Evolutionary conservation across 1,140 invertebrate species (phyloP).

Genomic region (Steinernema khuongi): DNA sequence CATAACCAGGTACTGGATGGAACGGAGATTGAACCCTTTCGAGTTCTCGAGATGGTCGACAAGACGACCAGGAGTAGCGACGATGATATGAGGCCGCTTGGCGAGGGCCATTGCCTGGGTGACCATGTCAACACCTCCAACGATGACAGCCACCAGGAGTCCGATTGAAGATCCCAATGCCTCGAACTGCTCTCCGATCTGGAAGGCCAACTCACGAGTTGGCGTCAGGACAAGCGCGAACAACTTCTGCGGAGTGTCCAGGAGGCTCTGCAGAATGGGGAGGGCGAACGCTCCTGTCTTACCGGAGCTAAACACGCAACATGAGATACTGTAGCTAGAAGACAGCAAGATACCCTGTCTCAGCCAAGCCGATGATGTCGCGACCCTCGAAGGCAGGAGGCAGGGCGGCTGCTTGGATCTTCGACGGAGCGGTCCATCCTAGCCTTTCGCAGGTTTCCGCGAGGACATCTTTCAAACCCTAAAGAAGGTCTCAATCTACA

Average conservation of each 20-base stretch:
- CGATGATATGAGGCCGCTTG: slow-evolving; percentile 89
- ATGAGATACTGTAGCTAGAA: neutral
- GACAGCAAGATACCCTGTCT: slow-evolving; percentile 70
- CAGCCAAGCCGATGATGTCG: slow-evolving; percentile 91
- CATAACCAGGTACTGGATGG: slow-evolving; percentile 85
- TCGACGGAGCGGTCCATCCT: slow-evolving; percentile 86
- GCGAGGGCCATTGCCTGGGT: slow-evolving; percentile 80
- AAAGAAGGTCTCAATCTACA: slow-evolving; percentile 17
- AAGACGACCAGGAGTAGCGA: slow-evolving; percentile 81
- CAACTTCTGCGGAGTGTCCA: slow-evolving; percentile 83
- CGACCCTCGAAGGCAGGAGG: slow-evolving; percentile 82
- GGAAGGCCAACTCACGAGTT: slow-evolving; percentile 88
- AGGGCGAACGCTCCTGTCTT: slow-evolving; percentile 95
- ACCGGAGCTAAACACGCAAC: slow-evolving; percentile 67
- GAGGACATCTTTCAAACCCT: slow-evolving; percentile 82
- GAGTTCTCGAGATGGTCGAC: slow-evolving; percentile 87
- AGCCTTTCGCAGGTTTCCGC: slow-evolving; percentile 83
- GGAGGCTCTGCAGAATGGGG: slow-evolving; percentile 82
- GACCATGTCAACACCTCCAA: slow-evolving; percentile 96
- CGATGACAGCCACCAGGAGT: slow-evolving; percentile 87
- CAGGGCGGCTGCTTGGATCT: slow-evolving; percentile 88
- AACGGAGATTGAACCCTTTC: slow-evolving; percentile 82
- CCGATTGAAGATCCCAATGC: slow-evolving; percentile 79
- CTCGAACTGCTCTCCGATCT: slow-evolving; percentile 88
- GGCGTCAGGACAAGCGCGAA: slow-evolving; percentile 91